These are phyloP conservation scores for Pyrochroa serraticornis DNA, from an alignment of 2,888 invertebrate genomes.

Conservation along the genomic window DNA sequence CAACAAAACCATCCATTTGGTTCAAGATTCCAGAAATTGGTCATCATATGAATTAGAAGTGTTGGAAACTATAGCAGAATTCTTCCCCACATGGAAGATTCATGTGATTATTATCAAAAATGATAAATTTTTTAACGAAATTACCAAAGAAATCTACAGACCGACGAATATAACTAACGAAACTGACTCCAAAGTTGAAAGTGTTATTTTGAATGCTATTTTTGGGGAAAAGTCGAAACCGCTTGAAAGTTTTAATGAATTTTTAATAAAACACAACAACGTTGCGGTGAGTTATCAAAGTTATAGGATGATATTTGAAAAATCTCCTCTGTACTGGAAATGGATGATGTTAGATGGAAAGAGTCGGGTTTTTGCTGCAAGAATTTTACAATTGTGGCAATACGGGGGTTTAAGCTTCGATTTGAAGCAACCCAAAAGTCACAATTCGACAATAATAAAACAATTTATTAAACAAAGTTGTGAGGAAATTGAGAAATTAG, in stretches of 20 bases:
- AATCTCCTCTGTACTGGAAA: slow-evolving; percentile 59
- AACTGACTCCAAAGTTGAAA: slow-evolving; percentile 14
- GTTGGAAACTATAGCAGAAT: slow-evolving; percentile 48
- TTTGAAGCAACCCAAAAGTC: slow-evolving; percentile 32
- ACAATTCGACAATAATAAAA: slow-evolving; percentile 19
- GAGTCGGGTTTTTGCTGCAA: slow-evolving; percentile 60
- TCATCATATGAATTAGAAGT: slow-evolving; percentile 44
- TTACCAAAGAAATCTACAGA: background rate
- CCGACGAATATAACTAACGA: background rate
- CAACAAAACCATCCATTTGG: slow-evolving; percentile 50
- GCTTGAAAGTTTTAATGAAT: slow-evolving; percentile 22
- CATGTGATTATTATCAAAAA: slow-evolving; percentile 46
- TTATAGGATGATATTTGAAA: slow-evolving; percentile 58
- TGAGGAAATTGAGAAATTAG: slow-evolving; percentile 38
- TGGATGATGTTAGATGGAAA: slow-evolving; percentile 60
- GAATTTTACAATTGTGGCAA: slow-evolving; percentile 63
- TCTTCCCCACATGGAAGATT: slow-evolving; percentile 48
- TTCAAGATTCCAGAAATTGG: slow-evolving; percentile 47
- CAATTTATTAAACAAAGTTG: background rate
- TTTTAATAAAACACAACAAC: slow-evolving; percentile 52
- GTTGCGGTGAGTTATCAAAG: slow-evolving; percentile 58
- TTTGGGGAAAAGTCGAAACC: slow-evolving; percentile 21
- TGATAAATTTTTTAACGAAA: background rate
- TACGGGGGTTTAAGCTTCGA: slow-evolving; percentile 61
- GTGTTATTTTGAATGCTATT: slow-evolving; percentile 24